These are phyloP conservation scores for Trididemnum nubilum DNA, from an alignment of 23 tunicate genomes.

Conservation along the genomic window DNA sequence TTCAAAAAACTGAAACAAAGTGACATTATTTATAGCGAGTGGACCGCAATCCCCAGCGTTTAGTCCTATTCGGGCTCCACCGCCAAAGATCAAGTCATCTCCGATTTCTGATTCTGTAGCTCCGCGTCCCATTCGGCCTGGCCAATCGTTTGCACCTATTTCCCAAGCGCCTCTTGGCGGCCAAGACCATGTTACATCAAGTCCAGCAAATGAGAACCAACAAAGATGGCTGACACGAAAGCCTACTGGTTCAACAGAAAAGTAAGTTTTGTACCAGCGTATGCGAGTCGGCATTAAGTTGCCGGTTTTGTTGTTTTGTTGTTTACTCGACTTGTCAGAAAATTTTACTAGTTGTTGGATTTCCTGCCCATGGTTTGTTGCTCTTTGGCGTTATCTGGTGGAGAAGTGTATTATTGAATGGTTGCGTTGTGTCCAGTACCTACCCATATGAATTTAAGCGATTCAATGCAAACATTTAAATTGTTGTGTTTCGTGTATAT, in stretches of 20 bases:
- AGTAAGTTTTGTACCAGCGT: not conserved
- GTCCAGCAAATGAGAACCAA: not conserved
- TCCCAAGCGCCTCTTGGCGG: not conserved
- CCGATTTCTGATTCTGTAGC: slow-evolving; percentile 18
- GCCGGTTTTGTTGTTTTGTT: no score
- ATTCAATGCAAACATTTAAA: no score
- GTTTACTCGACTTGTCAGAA: no score
- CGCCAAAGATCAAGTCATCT: slow-evolving; percentile 24
- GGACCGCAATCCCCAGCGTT: slow-evolving; percentile 18
- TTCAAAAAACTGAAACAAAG: no score
- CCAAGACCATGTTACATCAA: not conserved
- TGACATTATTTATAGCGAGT: slow-evolving; percentile 17
- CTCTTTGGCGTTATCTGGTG: no score
- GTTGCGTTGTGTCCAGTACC: no score
- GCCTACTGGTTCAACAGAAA: slow-evolving; percentile 7
- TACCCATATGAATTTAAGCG: no score
- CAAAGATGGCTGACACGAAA: slow-evolving; percentile 36
- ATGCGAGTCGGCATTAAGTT: no score
- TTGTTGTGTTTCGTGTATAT: no score
- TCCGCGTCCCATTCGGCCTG: slow-evolving; percentile 16
- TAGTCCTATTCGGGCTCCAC: slow-evolving; percentile 30
- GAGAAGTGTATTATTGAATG: no score
- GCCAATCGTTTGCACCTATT: slow-evolving; percentile 33
- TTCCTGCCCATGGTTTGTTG: no score
- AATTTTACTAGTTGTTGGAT: no score